Conservation (phyloP, 2,113 vertebrate genomes). For the Pelodiscus sinensis region DNA sequence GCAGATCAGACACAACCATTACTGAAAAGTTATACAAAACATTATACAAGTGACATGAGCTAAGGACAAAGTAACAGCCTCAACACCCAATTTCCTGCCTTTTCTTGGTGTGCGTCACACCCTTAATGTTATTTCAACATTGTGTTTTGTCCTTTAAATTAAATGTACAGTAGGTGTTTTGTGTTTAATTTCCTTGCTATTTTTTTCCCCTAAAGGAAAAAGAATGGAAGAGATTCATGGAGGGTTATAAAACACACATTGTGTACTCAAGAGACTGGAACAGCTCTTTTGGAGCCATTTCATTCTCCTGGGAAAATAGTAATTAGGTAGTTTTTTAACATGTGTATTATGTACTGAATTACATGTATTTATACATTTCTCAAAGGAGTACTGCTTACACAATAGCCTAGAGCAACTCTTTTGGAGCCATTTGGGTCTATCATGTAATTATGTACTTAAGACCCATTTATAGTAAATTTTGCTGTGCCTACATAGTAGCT, state of each 20-base stretch:
- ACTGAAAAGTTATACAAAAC: slow-evolving; percentile 34
- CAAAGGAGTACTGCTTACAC: slow-evolving; percentile 77
- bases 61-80: slow-evolving; percentile 50
- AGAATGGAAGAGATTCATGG: slow-evolving; percentile 69
- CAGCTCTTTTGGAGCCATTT: slow-evolving; percentile 78
- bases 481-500: slow-evolving; percentile 57
- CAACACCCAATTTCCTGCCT: slow-evolving; percentile 72
- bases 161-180: slow-evolving; percentile 81
- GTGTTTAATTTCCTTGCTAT: slow-evolving; percentile 76
- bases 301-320: slow-evolving; percentile 77
- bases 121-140: slow-evolving; percentile 76
- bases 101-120: slow-evolving; percentile 61
- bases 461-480: slow-evolving; percentile 73
- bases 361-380: slow-evolving; percentile 80
- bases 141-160: slow-evolving; percentile 74
- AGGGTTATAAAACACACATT: slow-evolving; percentile 80
- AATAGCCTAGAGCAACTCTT: slow-evolving; percentile 77
- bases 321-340: slow-evolving; percentile 74
- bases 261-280: slow-evolving; percentile 65
- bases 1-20: slow-evolving; percentile 19
- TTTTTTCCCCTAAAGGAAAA: slow-evolving; percentile 56
- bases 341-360: slow-evolving; percentile 70
- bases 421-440: slow-evolving; percentile 71
- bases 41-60: slow-evolving; percentile 1
- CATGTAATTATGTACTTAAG: slow-evolving; percentile 73